phyloP scores from a whole-genome alignment of 2,113 vertebrate genomes.

The human region GRCh38 chr9:34297001-34297500 shows the following conservation, averaged over 20 bases:
- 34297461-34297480: background rate
- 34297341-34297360: conserved; percentile 19
- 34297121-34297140: conserved; percentile 78
- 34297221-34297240: conserved; percentile 19
- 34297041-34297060: conserved; percentile 92
- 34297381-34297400: background rate
- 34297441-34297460: background rate
- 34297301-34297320: conserved; percentile 34
- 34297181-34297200: background rate
- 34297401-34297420: conserved; percentile 38
- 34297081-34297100: conserved; percentile 94
- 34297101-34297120: conserved; percentile 96
- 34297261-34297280: background rate
- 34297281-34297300: background rate
- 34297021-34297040: conserved; percentile 94
- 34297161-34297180: conserved; percentile 37
- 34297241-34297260: background rate
- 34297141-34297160: conserved; percentile 62
- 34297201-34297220: conserved; percentile 43
- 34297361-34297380: background rate
- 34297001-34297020: conserved; percentile 85
- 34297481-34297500: too few relatives aligned
- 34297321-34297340: conserved; percentile 42
- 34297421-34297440: background rate
- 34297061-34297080: conserved; percentile 91